Conservation (phyloP, 2,113 vertebrate genomes). For the Neotragus pygmaeus region DNA sequence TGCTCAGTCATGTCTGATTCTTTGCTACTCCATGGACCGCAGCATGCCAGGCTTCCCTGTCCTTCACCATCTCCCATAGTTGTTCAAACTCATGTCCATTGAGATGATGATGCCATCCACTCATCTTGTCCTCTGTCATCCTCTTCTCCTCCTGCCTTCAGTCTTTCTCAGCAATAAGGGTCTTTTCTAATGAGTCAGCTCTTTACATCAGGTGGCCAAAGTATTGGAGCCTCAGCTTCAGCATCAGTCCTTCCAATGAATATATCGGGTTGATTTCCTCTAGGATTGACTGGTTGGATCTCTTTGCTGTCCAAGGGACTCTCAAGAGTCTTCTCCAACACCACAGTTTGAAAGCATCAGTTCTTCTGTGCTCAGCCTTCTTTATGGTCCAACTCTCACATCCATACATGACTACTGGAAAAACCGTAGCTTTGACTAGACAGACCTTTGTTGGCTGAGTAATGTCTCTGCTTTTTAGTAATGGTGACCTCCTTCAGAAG, state of each 20-base stretch:
- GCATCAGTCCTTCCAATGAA: neutral
- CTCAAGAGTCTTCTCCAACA: neutral
- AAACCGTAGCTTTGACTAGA: neutral
- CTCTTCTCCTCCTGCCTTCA: neutral
- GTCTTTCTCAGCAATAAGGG: neutral
- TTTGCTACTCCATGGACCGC: neutral
- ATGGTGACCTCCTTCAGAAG: neutral
- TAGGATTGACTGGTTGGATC: neutral
- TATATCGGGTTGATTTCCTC: neutral
- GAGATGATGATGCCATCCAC: neutral
- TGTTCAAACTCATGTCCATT: neutral
- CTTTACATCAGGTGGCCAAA: neutral
- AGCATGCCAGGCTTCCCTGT: neutral
- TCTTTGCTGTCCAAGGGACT: neutral
- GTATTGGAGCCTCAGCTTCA: neutral
- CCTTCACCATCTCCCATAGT: neutral
- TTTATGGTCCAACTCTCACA: neutral
- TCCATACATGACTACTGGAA: neutral
- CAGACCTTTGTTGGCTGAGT: neutral
- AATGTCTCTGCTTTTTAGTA: neutral
- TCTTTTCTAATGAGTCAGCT: neutral
- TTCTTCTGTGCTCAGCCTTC: neutral
- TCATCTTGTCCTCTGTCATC: neutral
- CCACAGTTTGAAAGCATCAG: neutral
- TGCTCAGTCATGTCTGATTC: neutral